These are phyloP conservation scores for Edolisoma coerulescens DNA, from an alignment of 2,113 vertebrate species.

Conservation along the genomic window DNA sequence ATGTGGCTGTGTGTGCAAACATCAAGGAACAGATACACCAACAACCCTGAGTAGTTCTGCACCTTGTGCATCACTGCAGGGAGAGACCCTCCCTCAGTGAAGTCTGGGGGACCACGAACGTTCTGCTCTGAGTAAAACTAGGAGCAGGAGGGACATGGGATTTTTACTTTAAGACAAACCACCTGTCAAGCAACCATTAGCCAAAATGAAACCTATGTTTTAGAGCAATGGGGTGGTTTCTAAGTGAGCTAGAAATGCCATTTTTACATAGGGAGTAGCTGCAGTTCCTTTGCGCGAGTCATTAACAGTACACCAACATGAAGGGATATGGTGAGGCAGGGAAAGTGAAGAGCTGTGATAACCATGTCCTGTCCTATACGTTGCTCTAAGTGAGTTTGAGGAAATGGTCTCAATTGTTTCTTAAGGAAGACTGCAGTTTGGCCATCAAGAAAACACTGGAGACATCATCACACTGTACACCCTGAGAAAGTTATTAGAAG, in stretches of 20 bases:
- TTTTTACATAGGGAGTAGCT: neutral
- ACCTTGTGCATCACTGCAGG: neutral
- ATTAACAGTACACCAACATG: rapidly evolving
- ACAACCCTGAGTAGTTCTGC: neutral
- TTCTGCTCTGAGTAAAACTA: neutral
- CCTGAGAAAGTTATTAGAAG: neutral
- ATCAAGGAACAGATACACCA: neutral
- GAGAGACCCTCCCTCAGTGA: neutral
- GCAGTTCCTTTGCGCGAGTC: neutral
- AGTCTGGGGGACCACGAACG: rapidly evolving
- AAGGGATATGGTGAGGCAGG: neutral
- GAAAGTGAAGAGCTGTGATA: neutral
- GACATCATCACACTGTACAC: neutral
- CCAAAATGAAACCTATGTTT: neutral
- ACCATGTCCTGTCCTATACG: rapidly evolving
- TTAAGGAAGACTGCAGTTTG: neutral
- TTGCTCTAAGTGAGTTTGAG: neutral
- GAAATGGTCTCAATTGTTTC: neutral
- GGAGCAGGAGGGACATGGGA: neutral
- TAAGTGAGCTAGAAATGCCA: neutral
- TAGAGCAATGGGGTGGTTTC: neutral
- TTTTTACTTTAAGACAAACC: neutral
- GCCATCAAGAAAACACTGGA: neutral
- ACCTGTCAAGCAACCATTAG: neutral
- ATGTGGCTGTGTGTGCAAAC: neutral